phyloP scores from a whole-genome alignment of 2,888 invertebrate genomes.

The Elmis aenea region DNA sequence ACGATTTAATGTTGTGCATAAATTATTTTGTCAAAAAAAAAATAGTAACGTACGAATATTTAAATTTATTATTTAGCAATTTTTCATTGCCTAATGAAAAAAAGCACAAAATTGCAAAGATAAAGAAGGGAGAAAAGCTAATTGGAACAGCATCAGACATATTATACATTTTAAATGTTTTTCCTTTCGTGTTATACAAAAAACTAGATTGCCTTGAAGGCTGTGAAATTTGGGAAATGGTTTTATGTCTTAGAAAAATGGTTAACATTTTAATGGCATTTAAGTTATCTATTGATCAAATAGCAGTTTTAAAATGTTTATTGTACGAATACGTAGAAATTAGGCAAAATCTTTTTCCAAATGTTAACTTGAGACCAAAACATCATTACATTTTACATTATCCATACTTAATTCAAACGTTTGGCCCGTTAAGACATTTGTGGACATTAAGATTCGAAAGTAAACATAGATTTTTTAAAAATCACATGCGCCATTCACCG shows the following conservation, averaged over 20 bases:
- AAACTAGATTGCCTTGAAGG: conserved; percentile 1
- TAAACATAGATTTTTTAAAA: conserved; percentile 23
- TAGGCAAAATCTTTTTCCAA: conserved; percentile 13
- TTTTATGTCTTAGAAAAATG: conserved; percentile 6
- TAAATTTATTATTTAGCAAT: conserved; percentile 10
- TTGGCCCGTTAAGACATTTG: conserved; percentile 20
- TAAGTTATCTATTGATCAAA: conserved; percentile 4
- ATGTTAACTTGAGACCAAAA: conserved; percentile 20
- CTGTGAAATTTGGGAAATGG: conserved; percentile 9
- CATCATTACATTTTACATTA: conserved; percentile 28
- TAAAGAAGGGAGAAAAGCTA: conserved; percentile 14
- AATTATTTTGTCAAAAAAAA: conserved; percentile 17
- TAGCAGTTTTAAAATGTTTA: conserved; percentile 4
- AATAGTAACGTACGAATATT: conserved; percentile 7
- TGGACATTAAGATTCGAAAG: conserved; percentile 26
- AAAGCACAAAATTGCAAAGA: conserved; percentile 9
- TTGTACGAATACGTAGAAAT: conserved; percentile 8
- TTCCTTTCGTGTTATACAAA: conserved; percentile 9
- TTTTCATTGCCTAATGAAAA: conserved; percentile 14
- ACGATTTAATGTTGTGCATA: conserved; percentile 25
- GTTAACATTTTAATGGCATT: too few relatives aligned
- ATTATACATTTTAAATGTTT: conserved; percentile 2
- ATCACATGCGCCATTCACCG: conserved; percentile 8
- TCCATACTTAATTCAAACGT: conserved; percentile 18
- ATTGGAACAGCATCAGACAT: conserved; percentile 9